phyloP scores from a whole-genome alignment of 2,113 vertebrate species.

The Laticauda colubrina region DNA sequence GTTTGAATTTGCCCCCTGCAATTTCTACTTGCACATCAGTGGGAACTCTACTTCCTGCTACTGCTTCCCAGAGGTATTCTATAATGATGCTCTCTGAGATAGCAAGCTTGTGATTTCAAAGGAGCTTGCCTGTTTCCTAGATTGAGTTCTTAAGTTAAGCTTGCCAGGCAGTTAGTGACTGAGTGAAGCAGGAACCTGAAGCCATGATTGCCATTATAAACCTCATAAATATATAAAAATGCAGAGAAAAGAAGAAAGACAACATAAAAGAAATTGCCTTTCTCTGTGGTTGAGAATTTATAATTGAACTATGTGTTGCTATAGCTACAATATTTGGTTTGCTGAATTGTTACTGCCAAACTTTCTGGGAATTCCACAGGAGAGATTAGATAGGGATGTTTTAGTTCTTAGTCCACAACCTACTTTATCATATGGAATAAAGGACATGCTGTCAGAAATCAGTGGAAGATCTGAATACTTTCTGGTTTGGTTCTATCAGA shows the following conservation, averaged over 20 bases:
- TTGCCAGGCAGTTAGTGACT: slow-evolving; percentile 63
- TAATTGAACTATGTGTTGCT: slow-evolving; percentile 67
- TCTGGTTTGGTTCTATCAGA: not conserved
- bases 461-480: not conserved
- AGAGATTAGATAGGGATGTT: slow-evolving; percentile 8
- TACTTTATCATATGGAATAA: not conserved
- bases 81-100: slow-evolving; percentile 56
- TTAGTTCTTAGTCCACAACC: not conserved
- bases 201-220: slow-evolving; percentile 66
- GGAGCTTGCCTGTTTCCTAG: not conserved
- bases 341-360: slow-evolving; percentile 60
- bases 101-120: slow-evolving; percentile 56
- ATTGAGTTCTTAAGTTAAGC: slow-evolving; percentile 45
- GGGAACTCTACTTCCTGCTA: not conserved
- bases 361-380: slow-evolving; percentile 35
- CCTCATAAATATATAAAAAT: slow-evolving; percentile 68
- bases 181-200: slow-evolving; percentile 59
- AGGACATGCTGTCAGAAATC: not conserved
- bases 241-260: slow-evolving; percentile 47
- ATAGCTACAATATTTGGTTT: slow-evolving; percentile 66
- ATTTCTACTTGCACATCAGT: not conserved
- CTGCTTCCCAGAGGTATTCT: slow-evolving; percentile 38
- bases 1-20: not conserved
- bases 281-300: slow-evolving; percentile 64
- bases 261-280: slow-evolving; percentile 69